Evolutionary conservation across 2,797 vertebrate species (phyloP), one percentile per base, ranked within the genome.

Genomic region (Kryptolebias ocellatus): DNA sequence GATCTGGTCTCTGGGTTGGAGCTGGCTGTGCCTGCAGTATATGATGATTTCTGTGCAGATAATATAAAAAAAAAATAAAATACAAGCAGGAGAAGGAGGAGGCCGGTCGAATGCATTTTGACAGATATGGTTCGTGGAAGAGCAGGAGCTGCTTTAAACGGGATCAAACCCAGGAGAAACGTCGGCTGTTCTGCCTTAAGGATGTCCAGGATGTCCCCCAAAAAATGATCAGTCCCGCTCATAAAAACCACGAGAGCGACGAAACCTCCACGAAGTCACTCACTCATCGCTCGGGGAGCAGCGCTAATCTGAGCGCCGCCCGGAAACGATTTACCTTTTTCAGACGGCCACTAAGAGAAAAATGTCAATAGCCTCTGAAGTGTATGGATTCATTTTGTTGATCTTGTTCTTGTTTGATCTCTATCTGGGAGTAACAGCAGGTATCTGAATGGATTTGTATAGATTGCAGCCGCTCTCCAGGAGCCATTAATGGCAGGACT

Each of bases 1-100:
- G 4, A 53, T 65, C 70, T 64, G 44, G 37, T 78, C 78, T 74
- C 17, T 29, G 55, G 55, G 5, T 24, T 42, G 28, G 47, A 24
- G 9, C 29, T 6, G 51, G 14, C 42, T 31, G 27, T 10, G 61
- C 39, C 51, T 37, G 10, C 24, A 24, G 42, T 28, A 46, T n/a
- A 58, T 58, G 57, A 52, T 17, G 65, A 57, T 72, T 81, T 78
- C 81, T 79, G 60, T 4, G n/a, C 57, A 72, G 69, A 82, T 68
- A 81, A 81, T 74, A 61, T 49, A 49, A 16, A 46, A n/a, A 31
- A 39, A 47, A 53, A 24, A 11, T 1, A 11, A 24, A 24, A 24
- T 24, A 24, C 20, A 24, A 24, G 20, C 20, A 24, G 20, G 20
- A 24, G 20, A 24, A 24, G 20, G 20, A 24, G 20, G 20, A 39